These are phyloP conservation scores for Globodera ellingtonae DNA, from an alignment of 1,140 invertebrate genomes.

Conservation along the genomic window DNA sequence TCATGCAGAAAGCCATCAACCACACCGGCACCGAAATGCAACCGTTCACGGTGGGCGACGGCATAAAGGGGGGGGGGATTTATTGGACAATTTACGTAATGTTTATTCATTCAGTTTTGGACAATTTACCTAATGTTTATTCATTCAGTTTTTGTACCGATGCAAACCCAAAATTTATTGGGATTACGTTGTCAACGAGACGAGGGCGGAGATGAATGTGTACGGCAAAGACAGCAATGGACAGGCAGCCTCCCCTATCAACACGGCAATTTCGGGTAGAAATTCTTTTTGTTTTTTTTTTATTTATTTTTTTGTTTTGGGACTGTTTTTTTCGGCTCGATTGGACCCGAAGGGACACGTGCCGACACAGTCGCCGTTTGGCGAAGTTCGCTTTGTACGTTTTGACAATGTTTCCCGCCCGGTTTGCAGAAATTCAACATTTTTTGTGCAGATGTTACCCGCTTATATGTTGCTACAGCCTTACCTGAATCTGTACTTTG, in stretches of 20 bases:
- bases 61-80: no score
- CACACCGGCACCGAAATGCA: slow-evolving; percentile 39
- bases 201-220: slow-evolving; percentile 52
- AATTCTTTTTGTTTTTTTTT: slow-evolving; percentile 38
- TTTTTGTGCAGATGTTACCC: slow-evolving; percentile 21
- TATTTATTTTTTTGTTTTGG: slow-evolving; percentile 18
- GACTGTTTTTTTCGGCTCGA: slow-evolving; percentile 39
- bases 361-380: slow-evolving; percentile 46
- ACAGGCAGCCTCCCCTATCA: slow-evolving; percentile 59
- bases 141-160: slow-evolving; percentile 47
- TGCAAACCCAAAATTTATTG: slow-evolving; percentile 62
- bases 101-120: not conserved
- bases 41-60: slow-evolving; percentile 12
- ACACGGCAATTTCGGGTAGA: slow-evolving; percentile 46
- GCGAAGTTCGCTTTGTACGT: slow-evolving; percentile 46
- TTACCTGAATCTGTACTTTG: slow-evolving; percentile 42
- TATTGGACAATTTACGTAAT: not conserved
- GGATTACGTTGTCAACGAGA: slow-evolving; percentile 53
- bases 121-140: no score
- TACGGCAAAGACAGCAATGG: slow-evolving; percentile 63
- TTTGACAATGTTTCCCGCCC: not conserved
- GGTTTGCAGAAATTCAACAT: not conserved
- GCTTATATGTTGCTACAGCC: slow-evolving; percentile 33
- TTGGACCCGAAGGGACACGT: slow-evolving; percentile 37
- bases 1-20: slow-evolving; percentile 35